Evolutionary conservation across 1,140 invertebrate species (phyloP).

Genomic region (Lepidurus couesii): DNA sequence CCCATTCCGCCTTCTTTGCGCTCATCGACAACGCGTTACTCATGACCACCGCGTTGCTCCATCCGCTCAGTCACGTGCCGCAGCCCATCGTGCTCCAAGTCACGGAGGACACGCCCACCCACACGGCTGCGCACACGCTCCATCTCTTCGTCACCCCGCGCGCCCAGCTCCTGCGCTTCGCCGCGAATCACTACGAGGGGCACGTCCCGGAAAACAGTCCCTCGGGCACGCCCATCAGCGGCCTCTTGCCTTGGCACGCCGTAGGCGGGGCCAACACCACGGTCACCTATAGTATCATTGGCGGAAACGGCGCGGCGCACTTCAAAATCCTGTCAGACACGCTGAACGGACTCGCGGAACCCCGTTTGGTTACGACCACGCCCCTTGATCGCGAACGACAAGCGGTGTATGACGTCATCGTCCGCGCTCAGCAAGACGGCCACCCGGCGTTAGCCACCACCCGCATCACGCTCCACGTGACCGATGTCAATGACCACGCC

Average conservation of each 20-base stretch:
- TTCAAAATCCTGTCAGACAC: slow-evolving; percentile 46
- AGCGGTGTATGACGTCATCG: slow-evolving; percentile 59
- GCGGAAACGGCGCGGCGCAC: slow-evolving; percentile 48
- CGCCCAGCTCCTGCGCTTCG: slow-evolving; percentile 68
- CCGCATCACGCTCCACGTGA: slow-evolving; percentile 62
- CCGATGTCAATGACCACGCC: slow-evolving; percentile 85
- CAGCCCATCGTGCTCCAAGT: slow-evolving; percentile 71
- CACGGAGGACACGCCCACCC: slow-evolving; percentile 67
- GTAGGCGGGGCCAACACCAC: slow-evolving; percentile 47
- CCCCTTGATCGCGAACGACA: slow-evolving; percentile 66
- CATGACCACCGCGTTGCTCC: slow-evolving; percentile 66
- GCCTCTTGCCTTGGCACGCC: slow-evolving; percentile 46
- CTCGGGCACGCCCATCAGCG: slow-evolving; percentile 59
- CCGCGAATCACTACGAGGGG: slow-evolving; percentile 58
- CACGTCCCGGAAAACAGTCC: slow-evolving; percentile 65
- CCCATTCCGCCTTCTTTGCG: slow-evolving; percentile 54
- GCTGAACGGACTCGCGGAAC: background rate
- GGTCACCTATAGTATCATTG: slow-evolving; percentile 68
- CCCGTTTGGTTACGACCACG: slow-evolving; percentile 58
- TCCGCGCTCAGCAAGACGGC: slow-evolving; percentile 67
- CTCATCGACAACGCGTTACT: slow-evolving; percentile 79
- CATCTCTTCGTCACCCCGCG: slow-evolving; percentile 76
- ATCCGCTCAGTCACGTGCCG: slow-evolving; percentile 67
- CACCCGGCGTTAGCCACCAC: slow-evolving; percentile 66
- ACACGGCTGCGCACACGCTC: slow-evolving; percentile 68